Evolutionary conservation across 1,140 invertebrate species (phyloP), one percentile per base, ranked within the genome.

Genomic region (Drosophila ogumai): DNA sequence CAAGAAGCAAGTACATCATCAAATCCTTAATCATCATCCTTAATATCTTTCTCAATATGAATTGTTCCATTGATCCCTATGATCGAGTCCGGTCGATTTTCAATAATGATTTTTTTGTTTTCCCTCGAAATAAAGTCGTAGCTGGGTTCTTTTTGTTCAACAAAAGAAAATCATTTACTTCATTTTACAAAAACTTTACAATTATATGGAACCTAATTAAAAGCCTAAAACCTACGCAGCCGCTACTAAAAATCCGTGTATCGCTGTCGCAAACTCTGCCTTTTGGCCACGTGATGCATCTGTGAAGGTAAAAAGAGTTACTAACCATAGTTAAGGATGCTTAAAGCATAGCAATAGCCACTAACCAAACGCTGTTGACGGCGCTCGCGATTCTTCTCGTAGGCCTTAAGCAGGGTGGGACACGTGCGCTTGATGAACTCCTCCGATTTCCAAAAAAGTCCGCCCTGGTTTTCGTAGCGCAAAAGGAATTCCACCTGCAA

Each of bases 101-200:
- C 25, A 28, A 43, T 19, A 10, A 6, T 15, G 9, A 6, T 17
- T 31, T n/a, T n/a, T n/a, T n/a, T n/a, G n/a, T n/a, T n/a, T n/a
- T n/a, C n/a, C n/a, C n/a, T n/a, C n/a, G n/a, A n/a, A 31, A 57
- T 22, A 31, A 56, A 46, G 25, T 9, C 9, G 17, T 49, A 6
- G 7, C 12, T 17, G 17, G 17, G 34, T 41, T 28, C 28, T 44
- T 75, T 86, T 87, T 71, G 84, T 88, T 87, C 84, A 87, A 87
- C 84, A 87, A 88, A 87, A 76, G 84, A 80, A 82, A 84, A 90
- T 87, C 47, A 80, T 84, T 87, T 90, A 90, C 84, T 87, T 77
- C 80, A 87, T 87, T 71, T 87, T 87, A 87, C 84, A 87, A 87
- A 75, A 84, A 71, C 75, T 61, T 90, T 84, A 84, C 77, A 87